Conservation (phyloP, 2,797 vertebrate genomes). For the Corythornis leucogaster region DNA sequence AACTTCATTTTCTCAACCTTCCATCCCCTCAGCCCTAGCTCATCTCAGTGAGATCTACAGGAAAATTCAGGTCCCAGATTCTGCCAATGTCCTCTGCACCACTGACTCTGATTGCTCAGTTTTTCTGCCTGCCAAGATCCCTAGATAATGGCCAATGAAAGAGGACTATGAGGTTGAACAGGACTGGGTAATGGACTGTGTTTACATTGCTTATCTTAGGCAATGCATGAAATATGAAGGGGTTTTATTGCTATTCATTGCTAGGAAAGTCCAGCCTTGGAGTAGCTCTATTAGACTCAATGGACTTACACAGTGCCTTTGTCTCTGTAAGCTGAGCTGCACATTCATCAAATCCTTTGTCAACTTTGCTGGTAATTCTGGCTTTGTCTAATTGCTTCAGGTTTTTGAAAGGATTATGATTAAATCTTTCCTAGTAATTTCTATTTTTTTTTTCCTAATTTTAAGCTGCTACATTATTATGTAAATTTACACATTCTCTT, state of each 20-base stretch:
- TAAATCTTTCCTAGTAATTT: not conserved
- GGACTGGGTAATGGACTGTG: not conserved
- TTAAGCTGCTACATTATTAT: not conserved
- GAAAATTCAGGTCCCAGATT: not conserved
- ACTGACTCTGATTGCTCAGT: rapidly evolving
- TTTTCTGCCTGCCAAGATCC: not conserved
- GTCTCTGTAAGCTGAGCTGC: not conserved
- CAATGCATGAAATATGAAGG: not conserved
- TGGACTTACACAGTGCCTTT: not conserved
- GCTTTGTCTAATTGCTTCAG: slow-evolving; percentile 12
- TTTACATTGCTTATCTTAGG: not conserved
- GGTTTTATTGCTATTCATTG: not conserved
- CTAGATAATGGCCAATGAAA: not conserved
- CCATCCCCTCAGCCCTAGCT: not conserved
- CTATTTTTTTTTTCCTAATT: not conserved
- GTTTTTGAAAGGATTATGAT: not conserved
- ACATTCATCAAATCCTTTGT: slow-evolving; percentile 30
- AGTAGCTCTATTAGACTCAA: not conserved
- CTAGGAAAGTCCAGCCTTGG: not conserved
- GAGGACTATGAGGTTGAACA: not conserved
- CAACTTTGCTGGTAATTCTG: not conserved
- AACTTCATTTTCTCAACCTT: not conserved
- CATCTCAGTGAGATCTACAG: not conserved
- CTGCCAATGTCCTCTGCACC: not conserved
- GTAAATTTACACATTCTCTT: not conserved